These are phyloP conservation scores for Microcebus lehilahytsara DNA, from an alignment of 2,113 vertebrate species.

Conservation along the genomic window DNA sequence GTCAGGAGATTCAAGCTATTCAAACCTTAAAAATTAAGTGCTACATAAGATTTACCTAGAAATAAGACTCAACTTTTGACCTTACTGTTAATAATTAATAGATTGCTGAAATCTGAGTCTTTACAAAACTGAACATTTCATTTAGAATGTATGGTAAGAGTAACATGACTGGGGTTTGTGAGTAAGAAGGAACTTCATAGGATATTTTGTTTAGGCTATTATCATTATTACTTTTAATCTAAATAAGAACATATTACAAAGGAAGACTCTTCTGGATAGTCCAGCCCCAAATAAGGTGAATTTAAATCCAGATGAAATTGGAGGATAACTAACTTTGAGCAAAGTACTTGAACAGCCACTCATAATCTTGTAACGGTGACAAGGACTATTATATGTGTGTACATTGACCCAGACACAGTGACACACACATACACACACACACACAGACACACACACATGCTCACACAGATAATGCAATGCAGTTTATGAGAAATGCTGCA, in stretches of 20 bases:
- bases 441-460: neutral
- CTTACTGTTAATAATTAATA: neutral
- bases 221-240: neutral
- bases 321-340: neutral
- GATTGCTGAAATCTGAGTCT: neutral
- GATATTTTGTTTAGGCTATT: neutral
- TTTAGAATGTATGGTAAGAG: neutral
- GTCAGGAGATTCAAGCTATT: constrained; percentile 5
- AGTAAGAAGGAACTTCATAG: neutral
- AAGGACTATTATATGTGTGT: accelerated
- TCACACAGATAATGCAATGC: neutral
- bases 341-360: neutral
- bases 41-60: neutral
- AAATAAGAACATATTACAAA: neutral
- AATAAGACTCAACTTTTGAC: constrained; percentile 32
- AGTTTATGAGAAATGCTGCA: neutral
- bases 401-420: neutral
- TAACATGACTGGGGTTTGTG: neutral
- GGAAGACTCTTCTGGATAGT: neutral
- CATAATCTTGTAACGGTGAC: neutral
- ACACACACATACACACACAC: neutral
- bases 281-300: neutral
- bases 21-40: constrained; percentile 47
- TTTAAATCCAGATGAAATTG: neutral
- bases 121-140: neutral